A percentile compares a stretch with the other conserved stretches of the same genome.
phyloP scores from a whole-genome alignment of 2,113 vertebrate species.

The Protobothrops mucrosquamatus region DNA sequence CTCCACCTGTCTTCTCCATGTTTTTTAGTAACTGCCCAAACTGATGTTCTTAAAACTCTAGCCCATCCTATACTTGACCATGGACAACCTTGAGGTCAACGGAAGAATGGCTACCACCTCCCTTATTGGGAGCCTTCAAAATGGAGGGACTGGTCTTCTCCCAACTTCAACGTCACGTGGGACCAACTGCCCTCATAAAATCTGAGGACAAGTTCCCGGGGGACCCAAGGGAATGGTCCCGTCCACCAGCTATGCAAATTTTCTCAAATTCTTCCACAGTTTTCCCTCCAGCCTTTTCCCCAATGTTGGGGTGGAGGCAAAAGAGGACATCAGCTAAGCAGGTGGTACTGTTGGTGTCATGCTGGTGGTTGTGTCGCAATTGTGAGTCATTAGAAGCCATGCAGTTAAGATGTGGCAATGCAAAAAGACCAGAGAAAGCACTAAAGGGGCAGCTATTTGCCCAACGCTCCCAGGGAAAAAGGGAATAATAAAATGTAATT shows the following conservation, averaged over 20 bases:
- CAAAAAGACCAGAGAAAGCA: conserved; percentile 53
- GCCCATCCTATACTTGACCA: neutral
- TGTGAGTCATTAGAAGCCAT: conserved; percentile 68
- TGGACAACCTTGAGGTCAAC: neutral
- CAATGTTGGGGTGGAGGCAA: neutral
- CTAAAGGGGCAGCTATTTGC: conserved; percentile 47
- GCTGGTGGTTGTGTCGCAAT: neutral
- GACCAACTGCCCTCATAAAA: neutral
- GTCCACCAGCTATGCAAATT: neutral
- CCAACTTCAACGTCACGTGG: neutral
- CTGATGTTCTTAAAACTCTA: neutral
- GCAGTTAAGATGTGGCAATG: conserved; percentile 67
- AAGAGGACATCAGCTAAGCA: conserved; percentile 15
- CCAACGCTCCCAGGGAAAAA: conserved; percentile 45
- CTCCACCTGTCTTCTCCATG: neutral
- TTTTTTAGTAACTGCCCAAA: neutral
- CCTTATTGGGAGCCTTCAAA: neutral
- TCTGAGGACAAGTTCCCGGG: no score
- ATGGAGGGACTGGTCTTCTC: neutral
- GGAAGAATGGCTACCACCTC: neutral
- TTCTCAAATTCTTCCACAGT: neutral
- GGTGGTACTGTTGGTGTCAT: conserved; percentile 25
- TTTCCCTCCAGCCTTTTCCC: neutral
- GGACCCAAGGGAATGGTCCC: neutral
- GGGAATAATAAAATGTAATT: neutral